Base-by-base conservation (phyloP, 2,113 vertebrate genomes). In the Lepus europaeus region DNA sequence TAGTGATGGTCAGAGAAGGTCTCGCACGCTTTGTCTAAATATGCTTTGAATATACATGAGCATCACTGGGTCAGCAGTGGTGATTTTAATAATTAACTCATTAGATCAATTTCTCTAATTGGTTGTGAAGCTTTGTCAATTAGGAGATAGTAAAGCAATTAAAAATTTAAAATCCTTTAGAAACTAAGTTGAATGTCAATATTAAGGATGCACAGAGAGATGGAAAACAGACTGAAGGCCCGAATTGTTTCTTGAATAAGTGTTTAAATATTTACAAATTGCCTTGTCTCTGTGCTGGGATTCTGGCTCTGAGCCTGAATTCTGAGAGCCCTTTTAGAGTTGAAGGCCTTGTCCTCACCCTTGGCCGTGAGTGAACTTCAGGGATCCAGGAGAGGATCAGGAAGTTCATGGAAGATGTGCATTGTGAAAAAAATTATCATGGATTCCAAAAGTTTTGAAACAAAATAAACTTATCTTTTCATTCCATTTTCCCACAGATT, bases 81-180 rank as follows among this genome's bases (percentile, higher is more conserved):
- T 81, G 86, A 94, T 96, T 98, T 94, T 95, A 98, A 98, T 98
- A 97, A 98, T 98, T 97, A 96, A 98, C 97, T 97, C 86, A 97
- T 3, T 39, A 96, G 76, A 90, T 94, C 96, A 96, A 95, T 98
- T 97, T 97, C 82, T 82, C 89, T 94, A 97, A 98, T 98, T 97
- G 96, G 69, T 95, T 91, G 49, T 84, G 96, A 96, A 92, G 84
- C 72, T 94, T 97, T 3, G 0, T 97, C 83, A 96, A 97, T 90
- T 95, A 95, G 63, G 84, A 95, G 93, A 93, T 88, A 91, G 59
- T 92, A 83, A 92, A 95, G 89, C 68, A 93, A 96, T 94, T 89
- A 79, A 45, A 73, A 78, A 2, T 92, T 72, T 49, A 27, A 79
- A 96, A 95, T 89, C 45, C 64, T 84, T 68, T 16, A 68, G n/a